Evolutionary conservation across 2,113 vertebrate genomes (phyloP).

Genomic region (Perognathus longimembris): DNA sequence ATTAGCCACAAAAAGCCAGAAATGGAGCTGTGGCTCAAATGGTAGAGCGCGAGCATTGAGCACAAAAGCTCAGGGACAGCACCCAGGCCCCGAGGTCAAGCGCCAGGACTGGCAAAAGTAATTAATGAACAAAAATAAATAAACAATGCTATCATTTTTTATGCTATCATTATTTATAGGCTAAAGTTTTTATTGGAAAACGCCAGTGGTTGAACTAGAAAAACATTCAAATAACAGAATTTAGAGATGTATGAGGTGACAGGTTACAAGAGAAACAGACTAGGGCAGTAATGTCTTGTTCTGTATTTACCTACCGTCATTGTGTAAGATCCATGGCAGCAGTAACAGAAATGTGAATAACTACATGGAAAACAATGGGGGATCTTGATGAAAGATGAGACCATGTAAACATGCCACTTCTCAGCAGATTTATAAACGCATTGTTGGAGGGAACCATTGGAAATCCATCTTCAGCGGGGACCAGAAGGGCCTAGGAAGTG

Average conservation of each 20-base stretch:
- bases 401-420: background rate
- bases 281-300: rapidly evolving
- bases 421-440: background rate
- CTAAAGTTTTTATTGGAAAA: background rate
- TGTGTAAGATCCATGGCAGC: background rate
- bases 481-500: background rate
- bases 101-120: too few species aligned
- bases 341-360: background rate
- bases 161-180: background rate
- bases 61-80: too few species aligned
- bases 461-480: background rate
- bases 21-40: too few species aligned
- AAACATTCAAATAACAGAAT: background rate
- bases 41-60: too few species aligned
- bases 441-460: too few species aligned
- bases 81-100: too few species aligned
- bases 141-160: background rate
- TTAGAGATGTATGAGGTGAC: background rate
- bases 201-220: background rate
- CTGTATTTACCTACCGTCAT: background rate
- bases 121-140: background rate
- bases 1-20: too few species aligned
- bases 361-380: too few species aligned
- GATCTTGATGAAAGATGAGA: rapidly evolving
- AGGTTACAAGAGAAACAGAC: background rate